Conservation (phyloP, 2,888 invertebrate genomes). For the Coenonympha glycerion region DNA sequence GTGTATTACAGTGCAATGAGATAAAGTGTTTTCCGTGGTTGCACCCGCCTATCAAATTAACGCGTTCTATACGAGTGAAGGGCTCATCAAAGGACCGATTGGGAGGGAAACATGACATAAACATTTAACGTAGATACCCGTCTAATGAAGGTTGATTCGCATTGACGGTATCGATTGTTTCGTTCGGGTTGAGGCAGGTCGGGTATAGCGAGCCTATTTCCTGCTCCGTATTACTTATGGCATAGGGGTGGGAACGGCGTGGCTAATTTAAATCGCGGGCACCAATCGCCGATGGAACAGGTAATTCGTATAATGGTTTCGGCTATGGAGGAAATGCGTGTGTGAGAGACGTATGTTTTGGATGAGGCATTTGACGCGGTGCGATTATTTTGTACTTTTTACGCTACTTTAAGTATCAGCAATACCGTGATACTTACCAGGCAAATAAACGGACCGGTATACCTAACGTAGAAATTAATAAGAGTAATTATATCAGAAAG, state of each 20-base stretch:
- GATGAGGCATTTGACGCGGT: slow-evolving; percentile 10
- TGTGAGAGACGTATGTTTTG: slow-evolving; percentile 6
- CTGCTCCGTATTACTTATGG: slow-evolving; percentile 8
- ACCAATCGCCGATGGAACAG: slow-evolving; percentile 18
- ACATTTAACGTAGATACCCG: slow-evolving; percentile 5
- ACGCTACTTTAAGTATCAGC: no score
- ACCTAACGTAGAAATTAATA: no score
- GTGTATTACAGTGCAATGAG: no score
- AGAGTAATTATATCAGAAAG: no score
- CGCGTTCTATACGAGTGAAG: no score
- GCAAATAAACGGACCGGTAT: no score
- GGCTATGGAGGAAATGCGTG: slow-evolving; percentile 18
- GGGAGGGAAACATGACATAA: slow-evolving; percentile 18
- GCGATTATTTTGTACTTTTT: no score
- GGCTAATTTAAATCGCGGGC: slow-evolving; percentile 10
- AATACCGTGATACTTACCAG: no score
- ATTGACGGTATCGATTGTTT: slow-evolving; percentile 25
- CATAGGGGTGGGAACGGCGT: slow-evolving; percentile 12
- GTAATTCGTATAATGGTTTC: slow-evolving; percentile 23
- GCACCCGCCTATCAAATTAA: no score
- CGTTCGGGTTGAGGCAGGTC: slow-evolving; percentile 22
- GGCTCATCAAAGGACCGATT: background rate
- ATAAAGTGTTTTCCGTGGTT: no score
- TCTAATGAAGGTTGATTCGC: slow-evolving; percentile 24
- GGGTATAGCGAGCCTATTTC: slow-evolving; percentile 1